phyloP scores from a whole-genome alignment of 2,113 vertebrate species.

The Sceloporus undulatus region DNA sequence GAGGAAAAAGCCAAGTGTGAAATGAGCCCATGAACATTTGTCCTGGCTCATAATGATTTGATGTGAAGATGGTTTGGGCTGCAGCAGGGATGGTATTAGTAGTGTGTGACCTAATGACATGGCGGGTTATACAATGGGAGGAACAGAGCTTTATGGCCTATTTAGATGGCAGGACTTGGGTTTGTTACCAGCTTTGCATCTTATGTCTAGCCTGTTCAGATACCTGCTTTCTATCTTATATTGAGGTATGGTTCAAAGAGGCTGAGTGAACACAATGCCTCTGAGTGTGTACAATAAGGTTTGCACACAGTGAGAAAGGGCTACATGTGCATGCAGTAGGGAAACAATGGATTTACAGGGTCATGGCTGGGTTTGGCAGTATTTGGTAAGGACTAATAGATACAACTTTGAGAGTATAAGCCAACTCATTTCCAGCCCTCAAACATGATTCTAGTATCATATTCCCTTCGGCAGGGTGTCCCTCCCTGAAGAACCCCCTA shows the following conservation, averaged over 20 bases:
- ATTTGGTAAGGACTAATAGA: not conserved
- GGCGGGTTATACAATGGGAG: not conserved
- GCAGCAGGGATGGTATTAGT: not conserved
- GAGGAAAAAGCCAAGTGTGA: not conserved
- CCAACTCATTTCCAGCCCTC: not conserved
- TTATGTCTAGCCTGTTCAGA: not conserved
- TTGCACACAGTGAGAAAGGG: not conserved
- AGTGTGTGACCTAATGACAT: not conserved
- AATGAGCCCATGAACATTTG: not conserved
- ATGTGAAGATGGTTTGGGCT: not conserved
- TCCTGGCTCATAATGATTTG: not conserved
- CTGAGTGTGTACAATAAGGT: too few relatives aligned
- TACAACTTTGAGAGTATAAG: not conserved
- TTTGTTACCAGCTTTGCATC: not conserved
- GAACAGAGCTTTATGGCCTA: too few relatives aligned
- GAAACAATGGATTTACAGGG: fast-evolving
- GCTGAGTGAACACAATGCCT: too few relatives aligned
- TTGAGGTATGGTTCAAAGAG: not conserved
- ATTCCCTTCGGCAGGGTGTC: constrained; percentile 80
- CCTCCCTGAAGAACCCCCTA: constrained; percentile 95
- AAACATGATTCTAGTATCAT: constrained; percentile 15
- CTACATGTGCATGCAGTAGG: not conserved
- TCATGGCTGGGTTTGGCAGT: not conserved
- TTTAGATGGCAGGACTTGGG: not conserved
- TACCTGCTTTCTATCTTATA: not conserved